Percentiles rank a stretch among this genome's conserved stretches.
These are phyloP conservation scores for Siniperca chuatsi DNA, from an alignment of 2,113 vertebrate genomes.

Conservation along the genomic window DNA sequence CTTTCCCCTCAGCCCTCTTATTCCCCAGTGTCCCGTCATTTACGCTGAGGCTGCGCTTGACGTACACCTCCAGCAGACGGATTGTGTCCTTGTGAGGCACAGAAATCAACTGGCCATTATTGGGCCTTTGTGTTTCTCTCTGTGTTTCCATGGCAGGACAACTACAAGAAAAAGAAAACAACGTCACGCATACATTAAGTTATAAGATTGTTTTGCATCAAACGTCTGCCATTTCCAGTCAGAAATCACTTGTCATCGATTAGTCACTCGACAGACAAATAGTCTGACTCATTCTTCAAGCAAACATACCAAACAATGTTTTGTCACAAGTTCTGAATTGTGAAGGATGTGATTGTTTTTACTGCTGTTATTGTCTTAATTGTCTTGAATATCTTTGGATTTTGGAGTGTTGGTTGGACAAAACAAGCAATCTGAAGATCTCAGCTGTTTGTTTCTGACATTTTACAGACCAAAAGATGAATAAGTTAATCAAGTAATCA, in stretches of 20 bases:
- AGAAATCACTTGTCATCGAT: neutral
- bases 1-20: neutral
- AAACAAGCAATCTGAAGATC: neutral
- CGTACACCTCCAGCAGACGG: constrained; percentile 85
- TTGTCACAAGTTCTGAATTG: neutral
- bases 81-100: constrained; percentile 80
- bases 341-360: neutral
- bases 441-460: neutral
- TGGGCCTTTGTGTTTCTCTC: constrained; percentile 17
- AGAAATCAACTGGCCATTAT: constrained; percentile 72
- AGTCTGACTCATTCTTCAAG: neutral
- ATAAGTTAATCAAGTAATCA: neutral
- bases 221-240: neutral
- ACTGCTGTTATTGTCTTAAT: neutral
- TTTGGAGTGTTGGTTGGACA: neutral
- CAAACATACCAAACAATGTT: neutral
- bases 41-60: constrained; percentile 85
- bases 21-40: constrained; percentile 28
- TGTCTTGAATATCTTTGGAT: neutral
- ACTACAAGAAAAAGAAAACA: constrained; percentile 16
- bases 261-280: neutral
- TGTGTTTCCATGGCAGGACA: constrained; percentile 54
- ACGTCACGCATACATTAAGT: neutral
- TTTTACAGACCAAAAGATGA: neutral
- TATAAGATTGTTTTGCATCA: neutral